Evolutionary conservation across 2,888 invertebrate genomes (phyloP).

Genomic region (Sesia bembeciformis): DNA sequence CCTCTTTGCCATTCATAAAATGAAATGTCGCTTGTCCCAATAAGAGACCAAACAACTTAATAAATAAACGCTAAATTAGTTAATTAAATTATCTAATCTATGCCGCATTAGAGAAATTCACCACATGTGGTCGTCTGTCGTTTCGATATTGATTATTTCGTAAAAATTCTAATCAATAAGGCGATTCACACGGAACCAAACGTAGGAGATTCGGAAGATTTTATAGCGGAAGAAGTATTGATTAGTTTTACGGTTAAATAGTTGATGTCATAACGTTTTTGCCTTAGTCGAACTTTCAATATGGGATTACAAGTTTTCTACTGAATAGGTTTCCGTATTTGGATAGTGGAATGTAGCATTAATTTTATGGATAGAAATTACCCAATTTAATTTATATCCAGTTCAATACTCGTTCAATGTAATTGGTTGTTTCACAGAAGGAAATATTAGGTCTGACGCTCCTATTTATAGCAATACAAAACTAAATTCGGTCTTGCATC

Average conservation of each 20-base stretch:
- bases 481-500: too few species aligned
- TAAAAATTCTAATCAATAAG: conserved; percentile 8
- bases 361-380: too few species aligned
- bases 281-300: too few species aligned
- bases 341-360: too few species aligned
- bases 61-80: background rate
- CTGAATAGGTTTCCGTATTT: too few species aligned
- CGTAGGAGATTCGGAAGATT: conserved; percentile 20
- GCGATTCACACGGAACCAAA: conserved; percentile 7
- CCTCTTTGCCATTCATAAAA: too few species aligned
- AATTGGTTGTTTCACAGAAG: too few species aligned
- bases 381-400: too few species aligned
- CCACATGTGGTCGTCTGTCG: conserved; percentile 14
- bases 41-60: background rate
- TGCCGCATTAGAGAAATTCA: conserved; percentile 9
- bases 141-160: conserved; percentile 2
- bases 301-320: too few species aligned
- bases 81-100: background rate
- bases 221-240: conserved; percentile 21
- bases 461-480: too few species aligned
- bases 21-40: background rate
- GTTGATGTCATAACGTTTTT: conserved; percentile 1
- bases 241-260: conserved; percentile 19
- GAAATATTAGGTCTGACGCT: too few species aligned
- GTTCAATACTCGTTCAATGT: too few species aligned